Evolutionary conservation across 2,113 vertebrate species (phyloP).

Genomic region (Hemiscyllium ocellatum): DNA sequence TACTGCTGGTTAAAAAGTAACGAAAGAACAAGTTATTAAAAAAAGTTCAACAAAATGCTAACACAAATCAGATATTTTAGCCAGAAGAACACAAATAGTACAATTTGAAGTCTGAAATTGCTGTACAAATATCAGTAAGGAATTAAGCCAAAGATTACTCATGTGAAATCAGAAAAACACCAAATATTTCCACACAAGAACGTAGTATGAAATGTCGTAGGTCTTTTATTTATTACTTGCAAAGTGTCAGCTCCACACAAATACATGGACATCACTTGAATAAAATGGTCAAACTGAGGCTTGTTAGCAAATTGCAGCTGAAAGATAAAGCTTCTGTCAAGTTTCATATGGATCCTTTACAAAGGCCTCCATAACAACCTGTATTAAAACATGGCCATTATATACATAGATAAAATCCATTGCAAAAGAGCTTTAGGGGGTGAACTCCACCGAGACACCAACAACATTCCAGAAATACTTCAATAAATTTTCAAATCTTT

Average conservation of each 20-base stretch:
- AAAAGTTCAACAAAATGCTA: not conserved
- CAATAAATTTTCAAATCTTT: not conserved
- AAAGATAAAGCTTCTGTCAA: not conserved
- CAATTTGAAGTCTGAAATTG: not conserved
- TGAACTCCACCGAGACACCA: not conserved
- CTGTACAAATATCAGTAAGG: no score
- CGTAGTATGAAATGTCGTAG: not conserved
- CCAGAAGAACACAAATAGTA: not conserved
- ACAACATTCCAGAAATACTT: not conserved
- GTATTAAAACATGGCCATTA: not conserved
- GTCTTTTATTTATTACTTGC: not conserved
- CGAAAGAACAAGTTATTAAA: not conserved
- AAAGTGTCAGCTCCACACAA: not conserved
- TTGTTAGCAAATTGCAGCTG: not conserved
- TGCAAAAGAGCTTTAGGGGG: not conserved
- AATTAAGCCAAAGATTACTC: not conserved
- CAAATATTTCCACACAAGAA: not conserved
- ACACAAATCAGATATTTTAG: not conserved
- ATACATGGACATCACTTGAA: not conserved
- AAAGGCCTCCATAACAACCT: not conserved
- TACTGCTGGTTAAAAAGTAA: not conserved
- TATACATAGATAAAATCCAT: not conserved
- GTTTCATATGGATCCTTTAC: not conserved
- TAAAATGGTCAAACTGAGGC: not conserved
- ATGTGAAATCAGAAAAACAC: not conserved